Evolutionary conservation across 1,140 invertebrate species (phyloP).

Genomic region (Cataglyphis hispanica): DNA sequence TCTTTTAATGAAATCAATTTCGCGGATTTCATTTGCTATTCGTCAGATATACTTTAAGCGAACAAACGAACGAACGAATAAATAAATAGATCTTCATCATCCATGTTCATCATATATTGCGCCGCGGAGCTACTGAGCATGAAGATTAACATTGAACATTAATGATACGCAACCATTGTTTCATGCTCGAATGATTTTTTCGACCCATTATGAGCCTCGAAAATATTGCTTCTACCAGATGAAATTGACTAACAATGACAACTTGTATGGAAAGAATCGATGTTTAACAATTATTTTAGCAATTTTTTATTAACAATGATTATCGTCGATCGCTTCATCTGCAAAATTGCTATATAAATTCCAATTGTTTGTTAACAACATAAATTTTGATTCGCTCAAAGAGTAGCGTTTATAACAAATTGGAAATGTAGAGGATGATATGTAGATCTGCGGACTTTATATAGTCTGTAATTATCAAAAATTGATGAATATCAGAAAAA

Average conservation of each 20-base stretch:
- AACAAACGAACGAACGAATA: no score
- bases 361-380: neutral
- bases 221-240: slow-evolving; percentile 49
- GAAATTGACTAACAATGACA: slow-evolving; percentile 11
- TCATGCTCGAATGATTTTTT: slow-evolving; percentile 13
- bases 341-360: neutral
- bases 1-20: slow-evolving; percentile 1
- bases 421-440: slow-evolving; percentile 5
- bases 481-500: neutral
- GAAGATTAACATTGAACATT: slow-evolving; percentile 6
- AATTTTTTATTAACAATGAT: neutral
- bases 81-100: slow-evolving; percentile 30
- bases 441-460: slow-evolving; percentile 17
- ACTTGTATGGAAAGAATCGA: neutral
- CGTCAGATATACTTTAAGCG: slow-evolving; percentile 1
- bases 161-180: slow-evolving; percentile 26
- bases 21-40: slow-evolving; percentile 21
- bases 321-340: neutral
- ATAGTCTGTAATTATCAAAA: slow-evolving; percentile 19
- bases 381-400: neutral
- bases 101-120: slow-evolving; percentile 12
- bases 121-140: neutral
- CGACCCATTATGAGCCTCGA: slow-evolving; percentile 33
- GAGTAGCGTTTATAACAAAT: neutral
- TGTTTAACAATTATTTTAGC: neutral